Percentiles rank a stretch among this genome's conserved stretches.
Evolutionary conservation across 2,797 vertebrate species (phyloP).

Genomic region (Macropodus opercularis): DNA sequence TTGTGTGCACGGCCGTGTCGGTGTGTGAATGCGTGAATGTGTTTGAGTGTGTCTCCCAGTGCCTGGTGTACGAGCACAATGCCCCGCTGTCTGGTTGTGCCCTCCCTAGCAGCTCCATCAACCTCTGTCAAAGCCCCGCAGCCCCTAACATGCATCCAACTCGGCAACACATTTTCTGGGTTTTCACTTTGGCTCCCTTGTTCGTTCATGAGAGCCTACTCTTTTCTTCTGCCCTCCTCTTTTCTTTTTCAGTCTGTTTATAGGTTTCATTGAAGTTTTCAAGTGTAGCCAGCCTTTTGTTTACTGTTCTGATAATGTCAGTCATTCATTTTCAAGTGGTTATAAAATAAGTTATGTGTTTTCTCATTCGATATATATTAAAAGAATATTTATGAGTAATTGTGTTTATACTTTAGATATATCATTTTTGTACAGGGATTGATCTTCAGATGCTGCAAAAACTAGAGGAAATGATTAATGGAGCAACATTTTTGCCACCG

Average conservation of each 20-base stretch:
- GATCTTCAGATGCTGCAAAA: slow-evolving; percentile 78
- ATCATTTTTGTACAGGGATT: background rate
- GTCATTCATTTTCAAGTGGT: slow-evolving; percentile 24
- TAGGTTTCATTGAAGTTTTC: slow-evolving; percentile 63
- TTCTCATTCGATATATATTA: background rate
- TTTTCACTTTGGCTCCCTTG: slow-evolving; percentile 70
- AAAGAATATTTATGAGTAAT: background rate
- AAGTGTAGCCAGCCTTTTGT: slow-evolving; percentile 45
- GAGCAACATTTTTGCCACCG: slow-evolving; percentile 76
- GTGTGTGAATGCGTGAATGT: slow-evolving; percentile 81
- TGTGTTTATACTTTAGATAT: background rate
- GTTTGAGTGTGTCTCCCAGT: slow-evolving; percentile 85
- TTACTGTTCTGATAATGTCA: slow-evolving; percentile 28
- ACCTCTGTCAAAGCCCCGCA: slow-evolving; percentile 70
- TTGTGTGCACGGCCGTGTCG: slow-evolving; percentile 74
- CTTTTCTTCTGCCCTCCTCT: slow-evolving; percentile 57
- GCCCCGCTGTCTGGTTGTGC: slow-evolving; percentile 78
- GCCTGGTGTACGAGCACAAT: slow-evolving; percentile 86
- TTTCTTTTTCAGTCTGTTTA: slow-evolving; percentile 63
- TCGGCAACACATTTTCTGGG: slow-evolving; percentile 72
- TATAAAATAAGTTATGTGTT: slow-evolving; percentile 16
- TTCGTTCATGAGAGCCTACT: slow-evolving; percentile 67
- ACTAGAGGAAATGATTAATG: slow-evolving; percentile 74
- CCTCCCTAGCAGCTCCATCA: slow-evolving; percentile 69
- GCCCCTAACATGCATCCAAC: slow-evolving; percentile 60